These are phyloP conservation scores for Dryocosmus kuriphilus DNA, from an alignment of 2,888 invertebrate genomes.

Conservation along the genomic window DNA sequence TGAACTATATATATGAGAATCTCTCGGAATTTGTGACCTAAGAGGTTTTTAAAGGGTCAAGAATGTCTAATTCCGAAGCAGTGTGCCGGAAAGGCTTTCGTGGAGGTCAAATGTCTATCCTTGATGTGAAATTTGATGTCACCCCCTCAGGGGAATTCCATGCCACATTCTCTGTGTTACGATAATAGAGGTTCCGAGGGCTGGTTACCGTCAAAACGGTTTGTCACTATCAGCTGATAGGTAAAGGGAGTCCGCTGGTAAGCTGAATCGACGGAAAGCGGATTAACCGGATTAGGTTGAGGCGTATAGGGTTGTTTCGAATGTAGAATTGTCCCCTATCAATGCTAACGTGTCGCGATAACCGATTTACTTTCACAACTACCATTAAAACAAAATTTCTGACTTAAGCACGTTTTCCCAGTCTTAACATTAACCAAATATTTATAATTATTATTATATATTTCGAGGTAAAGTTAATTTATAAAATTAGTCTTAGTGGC, in stretches of 20 bases:
- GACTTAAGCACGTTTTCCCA: neutral
- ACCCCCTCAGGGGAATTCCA: slow-evolving; percentile 19
- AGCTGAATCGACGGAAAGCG: slow-evolving; percentile 63
- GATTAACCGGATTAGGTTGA: slow-evolving; percentile 69
- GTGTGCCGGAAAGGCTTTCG: neutral
- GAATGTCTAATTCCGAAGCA: slow-evolving; percentile 12
- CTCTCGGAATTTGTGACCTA: slow-evolving; percentile 42
- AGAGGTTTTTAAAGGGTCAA: slow-evolving; percentile 10
- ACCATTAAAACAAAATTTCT: neutral
- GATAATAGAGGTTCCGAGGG: slow-evolving; percentile 51
- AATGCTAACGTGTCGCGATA: slow-evolving; percentile 61
- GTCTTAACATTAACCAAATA: slow-evolving; percentile 40
- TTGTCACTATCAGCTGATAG: slow-evolving; percentile 63
- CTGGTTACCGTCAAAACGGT: slow-evolving; percentile 62
- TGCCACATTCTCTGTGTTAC: slow-evolving; percentile 37
- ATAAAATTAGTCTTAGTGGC: no score
- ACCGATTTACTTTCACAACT: slow-evolving; percentile 24
- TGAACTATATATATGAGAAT: neutral
- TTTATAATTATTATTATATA: slow-evolving; percentile 44
- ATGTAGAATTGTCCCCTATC: slow-evolving; percentile 52
- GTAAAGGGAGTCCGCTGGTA: slow-evolving; percentile 63
- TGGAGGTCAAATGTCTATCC: slow-evolving; percentile 7
- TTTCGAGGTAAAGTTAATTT: no score
- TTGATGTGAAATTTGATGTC: slow-evolving; percentile 23
- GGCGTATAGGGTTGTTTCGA: slow-evolving; percentile 42